Percentiles rank a stretch among this genome's conserved stretches.
phyloP scores from a whole-genome alignment of 2,888 invertebrate genomes.

The Fragum sueziense region DNA sequence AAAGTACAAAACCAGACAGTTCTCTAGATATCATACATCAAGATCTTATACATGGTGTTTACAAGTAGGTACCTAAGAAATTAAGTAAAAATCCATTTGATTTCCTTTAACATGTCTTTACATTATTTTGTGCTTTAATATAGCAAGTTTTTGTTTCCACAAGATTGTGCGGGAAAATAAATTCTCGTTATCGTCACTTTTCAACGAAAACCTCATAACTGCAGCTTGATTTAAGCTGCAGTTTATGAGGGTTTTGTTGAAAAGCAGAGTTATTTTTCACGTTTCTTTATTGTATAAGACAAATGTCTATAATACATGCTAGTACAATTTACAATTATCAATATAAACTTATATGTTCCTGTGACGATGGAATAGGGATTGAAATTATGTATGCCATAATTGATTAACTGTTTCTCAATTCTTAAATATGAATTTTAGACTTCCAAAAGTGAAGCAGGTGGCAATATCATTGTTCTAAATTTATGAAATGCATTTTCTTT shows the following conservation, averaged over 20 bases:
- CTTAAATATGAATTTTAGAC: too few relatives aligned
- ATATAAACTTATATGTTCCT: too few relatives aligned
- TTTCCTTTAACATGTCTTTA: background rate
- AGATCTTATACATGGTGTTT: constrained; percentile 58
- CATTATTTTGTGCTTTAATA: background rate
- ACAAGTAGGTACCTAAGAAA: constrained; percentile 56
- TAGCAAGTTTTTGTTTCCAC: background rate
- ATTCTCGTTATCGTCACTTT: background rate
- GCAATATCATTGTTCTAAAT: too few relatives aligned
- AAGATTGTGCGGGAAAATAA: background rate
- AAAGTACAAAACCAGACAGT: constrained; percentile 65
- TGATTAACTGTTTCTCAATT: too few relatives aligned
- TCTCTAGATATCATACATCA: constrained; percentile 71
- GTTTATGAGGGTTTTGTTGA: too few relatives aligned
- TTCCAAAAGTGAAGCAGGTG: too few relatives aligned
- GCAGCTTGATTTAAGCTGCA: too few relatives aligned
- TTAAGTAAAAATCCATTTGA: background rate
- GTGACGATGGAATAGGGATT: too few relatives aligned
- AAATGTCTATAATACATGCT: background rate
- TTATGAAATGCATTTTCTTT: too few relatives aligned
- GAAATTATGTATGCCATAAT: too few relatives aligned
- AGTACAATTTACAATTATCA: background rate
- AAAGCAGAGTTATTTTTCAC: too few relatives aligned
- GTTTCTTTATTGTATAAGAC: background rate
- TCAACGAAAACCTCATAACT: too few relatives aligned